Evolutionary conservation across 2,797 vertebrate species (phyloP).

Genomic region (Uromys caudimaculatus): DNA sequence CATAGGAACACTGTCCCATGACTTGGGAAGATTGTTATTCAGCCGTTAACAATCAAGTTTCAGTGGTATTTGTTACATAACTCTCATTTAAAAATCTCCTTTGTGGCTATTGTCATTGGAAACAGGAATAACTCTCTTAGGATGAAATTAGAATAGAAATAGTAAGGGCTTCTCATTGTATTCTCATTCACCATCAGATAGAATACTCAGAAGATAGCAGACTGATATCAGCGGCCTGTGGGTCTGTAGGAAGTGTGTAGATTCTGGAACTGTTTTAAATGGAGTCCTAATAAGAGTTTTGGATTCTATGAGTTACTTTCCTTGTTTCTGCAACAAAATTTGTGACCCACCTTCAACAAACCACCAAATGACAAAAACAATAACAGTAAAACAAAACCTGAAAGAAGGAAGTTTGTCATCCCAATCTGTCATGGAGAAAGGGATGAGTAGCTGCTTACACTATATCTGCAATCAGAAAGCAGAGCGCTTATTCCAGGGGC

Average conservation of each 20-base stretch:
- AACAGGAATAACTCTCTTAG: background rate
- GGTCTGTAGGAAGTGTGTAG: background rate
- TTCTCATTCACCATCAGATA: background rate
- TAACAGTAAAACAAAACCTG: background rate
- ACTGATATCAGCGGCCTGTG: background rate
- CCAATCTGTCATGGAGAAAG: background rate
- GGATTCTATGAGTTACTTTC: background rate
- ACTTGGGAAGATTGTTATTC: background rate
- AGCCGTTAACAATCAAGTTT: background rate
- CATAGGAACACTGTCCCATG: background rate
- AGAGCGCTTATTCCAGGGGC: background rate
- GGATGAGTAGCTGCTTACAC: background rate
- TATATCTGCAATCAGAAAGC: background rate
- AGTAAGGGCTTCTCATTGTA: background rate
- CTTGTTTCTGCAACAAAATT: background rate
- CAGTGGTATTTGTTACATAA: conserved; percentile 47
- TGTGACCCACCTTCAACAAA: background rate
- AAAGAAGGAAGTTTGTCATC: background rate
- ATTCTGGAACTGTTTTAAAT: conserved; percentile 23
- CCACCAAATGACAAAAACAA: background rate
- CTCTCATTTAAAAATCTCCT: background rate
- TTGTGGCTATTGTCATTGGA: background rate
- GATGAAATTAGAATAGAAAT: background rate
- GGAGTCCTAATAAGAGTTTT: background rate
- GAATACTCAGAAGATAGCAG: background rate